Conservation (phyloP, 2,113 vertebrate genomes). For the Engraulis encrasicolus region DNA sequence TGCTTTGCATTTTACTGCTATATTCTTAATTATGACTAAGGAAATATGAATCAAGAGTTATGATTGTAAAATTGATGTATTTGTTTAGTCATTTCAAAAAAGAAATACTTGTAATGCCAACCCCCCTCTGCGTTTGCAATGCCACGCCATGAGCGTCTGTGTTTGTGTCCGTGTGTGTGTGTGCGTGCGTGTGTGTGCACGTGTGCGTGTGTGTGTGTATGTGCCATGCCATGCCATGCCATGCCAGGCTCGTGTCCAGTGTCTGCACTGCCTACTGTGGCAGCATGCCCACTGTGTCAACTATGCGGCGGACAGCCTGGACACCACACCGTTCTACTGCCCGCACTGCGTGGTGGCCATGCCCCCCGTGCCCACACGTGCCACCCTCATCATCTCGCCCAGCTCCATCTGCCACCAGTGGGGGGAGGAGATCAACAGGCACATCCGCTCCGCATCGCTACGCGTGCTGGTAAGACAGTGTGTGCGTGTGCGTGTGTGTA, state of each 20-base stretch:
- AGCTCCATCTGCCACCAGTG: slow-evolving; percentile 99
- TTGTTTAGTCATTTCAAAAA: no score
- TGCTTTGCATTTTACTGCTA: no score
- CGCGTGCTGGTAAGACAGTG: slow-evolving; percentile 83
- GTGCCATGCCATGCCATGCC: no score
- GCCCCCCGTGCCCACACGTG: slow-evolving; percentile 91
- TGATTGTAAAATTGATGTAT: no score
- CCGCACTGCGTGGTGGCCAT: slow-evolving; percentile 97
- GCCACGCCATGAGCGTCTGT: no score
- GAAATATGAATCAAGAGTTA: no score
- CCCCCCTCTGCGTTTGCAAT: no score
- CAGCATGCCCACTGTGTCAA: slow-evolving; percentile 96
- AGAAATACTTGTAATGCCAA: no score
- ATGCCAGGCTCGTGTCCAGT: slow-evolving; percentile 87
- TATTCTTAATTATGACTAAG: no score
- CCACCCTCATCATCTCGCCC: slow-evolving; percentile 95
- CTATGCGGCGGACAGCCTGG: slow-evolving; percentile 90
- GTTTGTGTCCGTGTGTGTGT: not conserved
- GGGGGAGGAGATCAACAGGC: slow-evolving; percentile 97
- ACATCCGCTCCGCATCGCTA: slow-evolving; percentile 90
- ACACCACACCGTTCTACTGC: slow-evolving; percentile 92
- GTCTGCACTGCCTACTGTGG: slow-evolving; percentile 94
- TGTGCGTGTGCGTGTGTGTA: no score
- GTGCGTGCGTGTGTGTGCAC: no score
- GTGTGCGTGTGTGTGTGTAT: no score